Percentiles rank a stretch among this genome's conserved stretches.
These are phyloP conservation scores for Scaptodrosophila lebanonensis DNA, from an alignment of 1,140 invertebrate genomes.

Conservation along the genomic window DNA sequence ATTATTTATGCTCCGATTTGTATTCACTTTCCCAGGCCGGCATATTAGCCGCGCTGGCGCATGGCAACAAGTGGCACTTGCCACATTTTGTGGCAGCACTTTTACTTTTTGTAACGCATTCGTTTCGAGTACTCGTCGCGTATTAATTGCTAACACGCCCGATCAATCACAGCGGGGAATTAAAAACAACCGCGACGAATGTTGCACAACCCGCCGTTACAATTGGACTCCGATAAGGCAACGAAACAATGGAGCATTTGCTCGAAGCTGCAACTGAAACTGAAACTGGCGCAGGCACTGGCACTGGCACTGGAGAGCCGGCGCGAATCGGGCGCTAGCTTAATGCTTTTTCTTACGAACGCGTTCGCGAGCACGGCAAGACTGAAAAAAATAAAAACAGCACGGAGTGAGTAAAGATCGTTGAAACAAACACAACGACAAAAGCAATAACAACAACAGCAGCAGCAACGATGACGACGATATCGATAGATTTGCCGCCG, in stretches of 20 bases:
- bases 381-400: conserved; percentile 29
- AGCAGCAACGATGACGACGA: conserved; percentile 6
- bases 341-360: conserved; percentile 29
- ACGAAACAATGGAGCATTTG: neutral
- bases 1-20: conserved; percentile 23
- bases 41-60: conserved; percentile 2
- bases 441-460: neutral
- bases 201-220: conserved; percentile 51
- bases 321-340: conserved; percentile 15
- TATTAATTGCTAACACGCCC: conserved; percentile 38
- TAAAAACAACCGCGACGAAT: neutral
- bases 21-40: conserved; percentile 36
- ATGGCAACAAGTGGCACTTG: conserved; percentile 23
- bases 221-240: conserved; percentile 55
- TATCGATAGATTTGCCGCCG: conserved; percentile 19
- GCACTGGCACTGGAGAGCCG: too few relatives aligned
- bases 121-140: too few relatives aligned
- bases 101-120: conserved; percentile 46
- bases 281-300: too few relatives aligned
- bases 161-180: conserved; percentile 43
- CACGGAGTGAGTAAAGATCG: neutral
- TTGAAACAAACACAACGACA: neutral
- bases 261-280: conserved; percentile 16
- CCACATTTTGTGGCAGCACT: conserved; percentile 54
- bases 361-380: conserved; percentile 32